Evolutionary conservation across 1,140 invertebrate genomes (phyloP).

Genomic region (Lepidurus apus): DNA sequence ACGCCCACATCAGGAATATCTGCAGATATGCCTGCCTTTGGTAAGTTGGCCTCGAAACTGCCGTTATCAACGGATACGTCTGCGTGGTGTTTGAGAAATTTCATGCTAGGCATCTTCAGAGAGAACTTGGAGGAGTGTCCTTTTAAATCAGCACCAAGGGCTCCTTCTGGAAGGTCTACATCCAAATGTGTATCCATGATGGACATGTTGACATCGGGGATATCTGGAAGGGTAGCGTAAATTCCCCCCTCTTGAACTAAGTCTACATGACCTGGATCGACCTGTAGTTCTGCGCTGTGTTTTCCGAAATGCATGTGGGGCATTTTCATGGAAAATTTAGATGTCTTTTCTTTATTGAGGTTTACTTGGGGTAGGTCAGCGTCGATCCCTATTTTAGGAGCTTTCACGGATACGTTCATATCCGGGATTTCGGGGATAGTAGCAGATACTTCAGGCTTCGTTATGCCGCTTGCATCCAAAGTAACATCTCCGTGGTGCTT

Average conservation of each 20-base stretch:
- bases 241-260: no score
- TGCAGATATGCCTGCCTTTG: no score
- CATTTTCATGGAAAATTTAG: slow-evolving; percentile 9
- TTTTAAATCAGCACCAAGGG: background rate
- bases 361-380: slow-evolving; percentile 28
- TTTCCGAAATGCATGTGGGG: slow-evolving; percentile 30
- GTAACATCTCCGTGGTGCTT: background rate
- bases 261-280: background rate
- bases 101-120: slow-evolving; percentile 14
- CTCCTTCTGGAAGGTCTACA: slow-evolving; percentile 24
- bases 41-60: no score
- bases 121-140: slow-evolving; percentile 1
- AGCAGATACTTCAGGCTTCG: background rate
- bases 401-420: background rate
- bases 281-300: slow-evolving; percentile 12
- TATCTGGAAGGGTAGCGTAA: background rate
- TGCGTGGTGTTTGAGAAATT: background rate
- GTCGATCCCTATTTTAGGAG: background rate
- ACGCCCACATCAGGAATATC: slow-evolving; percentile 6
- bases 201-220: background rate
- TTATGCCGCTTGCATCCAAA: background rate
- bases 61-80: background rate
- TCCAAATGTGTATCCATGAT: background rate
- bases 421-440: background rate
- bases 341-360: slow-evolving; percentile 13